Conservation (phyloP, 2,797 vertebrate species). For the Brachymystax lenok region DNA sequence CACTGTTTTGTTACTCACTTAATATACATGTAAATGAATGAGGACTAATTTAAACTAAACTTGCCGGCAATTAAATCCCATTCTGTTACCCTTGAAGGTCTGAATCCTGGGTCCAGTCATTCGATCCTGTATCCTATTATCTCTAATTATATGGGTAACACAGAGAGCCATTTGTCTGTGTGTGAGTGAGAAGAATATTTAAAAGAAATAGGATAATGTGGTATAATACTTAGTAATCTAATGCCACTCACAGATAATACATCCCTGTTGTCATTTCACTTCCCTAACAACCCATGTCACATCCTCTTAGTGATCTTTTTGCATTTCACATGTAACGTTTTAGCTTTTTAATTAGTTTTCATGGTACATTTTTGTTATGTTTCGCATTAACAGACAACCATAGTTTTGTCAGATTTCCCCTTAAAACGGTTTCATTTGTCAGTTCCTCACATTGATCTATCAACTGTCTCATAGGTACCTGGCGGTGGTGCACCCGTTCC, state of each 20-base stretch:
- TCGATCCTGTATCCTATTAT: background rate
- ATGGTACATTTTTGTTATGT: too few species aligned
- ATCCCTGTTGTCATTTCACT: background rate
- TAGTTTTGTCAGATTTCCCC: background rate
- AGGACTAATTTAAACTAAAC: background rate
- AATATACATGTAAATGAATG: too few species aligned
- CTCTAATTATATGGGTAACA: too few species aligned
- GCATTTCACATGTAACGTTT: background rate
- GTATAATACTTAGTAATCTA: background rate
- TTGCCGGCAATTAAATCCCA: too few species aligned
- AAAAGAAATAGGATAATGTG: background rate
- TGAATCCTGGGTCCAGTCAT: background rate
- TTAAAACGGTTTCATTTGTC: too few species aligned
- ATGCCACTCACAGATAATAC: background rate
- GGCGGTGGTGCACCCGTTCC: slow-evolving; percentile 70
- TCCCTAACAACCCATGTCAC: background rate
- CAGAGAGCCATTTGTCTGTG: too few species aligned
- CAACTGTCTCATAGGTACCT: slow-evolving; percentile 61
- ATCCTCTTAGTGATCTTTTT: background rate
- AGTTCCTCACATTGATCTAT: background rate
- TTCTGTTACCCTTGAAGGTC: background rate
- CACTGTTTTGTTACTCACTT: too few species aligned
- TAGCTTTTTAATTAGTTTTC: background rate
- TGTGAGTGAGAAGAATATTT: too few species aligned
- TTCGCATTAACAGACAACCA: too few species aligned